Evolutionary conservation across 92 coral and sea anemone species (phyloP).

Genomic region (Pocillopora grandis): DNA sequence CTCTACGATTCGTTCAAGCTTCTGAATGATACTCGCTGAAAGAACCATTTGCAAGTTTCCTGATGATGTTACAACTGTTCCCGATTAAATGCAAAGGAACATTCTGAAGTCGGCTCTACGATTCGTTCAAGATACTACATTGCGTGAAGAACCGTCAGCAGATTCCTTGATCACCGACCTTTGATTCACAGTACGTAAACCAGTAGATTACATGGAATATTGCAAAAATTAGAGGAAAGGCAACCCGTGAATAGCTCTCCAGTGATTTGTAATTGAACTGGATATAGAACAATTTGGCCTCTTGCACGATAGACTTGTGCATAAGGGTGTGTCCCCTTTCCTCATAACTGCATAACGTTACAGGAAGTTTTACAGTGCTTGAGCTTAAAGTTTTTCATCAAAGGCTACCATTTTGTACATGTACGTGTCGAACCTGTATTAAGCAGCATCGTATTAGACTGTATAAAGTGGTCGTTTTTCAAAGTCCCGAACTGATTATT

Average conservation of each 20-base stretch:
- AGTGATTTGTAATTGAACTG: slow-evolving; percentile 51
- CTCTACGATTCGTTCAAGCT: too few species aligned
- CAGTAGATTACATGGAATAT: slow-evolving; percentile 62
- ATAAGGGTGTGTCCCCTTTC: slow-evolving; percentile 5
- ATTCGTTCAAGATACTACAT: too few species aligned
- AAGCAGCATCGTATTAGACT: too few species aligned
- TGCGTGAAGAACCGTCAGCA: background rate
- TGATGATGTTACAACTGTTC: too few species aligned
- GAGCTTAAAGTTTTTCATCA: background rate
- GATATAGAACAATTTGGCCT: slow-evolving; percentile 43
- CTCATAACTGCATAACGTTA: slow-evolving; percentile 8
- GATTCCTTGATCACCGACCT: slow-evolving; percentile 6
- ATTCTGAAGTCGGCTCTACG: too few species aligned
- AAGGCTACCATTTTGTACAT: slow-evolving; percentile 8
- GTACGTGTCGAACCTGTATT: too few species aligned
- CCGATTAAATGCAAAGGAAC: too few species aligned
- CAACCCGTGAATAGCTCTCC: slow-evolving; percentile 62
- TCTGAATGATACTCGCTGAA: too few species aligned
- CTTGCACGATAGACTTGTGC: slow-evolving; percentile 12
- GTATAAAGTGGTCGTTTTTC: too few species aligned
- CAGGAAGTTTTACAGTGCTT: slow-evolving; percentile 15
- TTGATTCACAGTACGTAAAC: slow-evolving; percentile 29
- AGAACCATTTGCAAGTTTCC: too few species aligned
- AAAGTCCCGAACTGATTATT: too few species aligned
- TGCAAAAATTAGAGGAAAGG: slow-evolving; percentile 45